A percentile compares a stretch with the other conserved stretches of the same genome.
These are phyloP conservation scores for Andrena bucephala DNA, from an alignment of 2,888 invertebrate species.

Conservation along the genomic window DNA sequence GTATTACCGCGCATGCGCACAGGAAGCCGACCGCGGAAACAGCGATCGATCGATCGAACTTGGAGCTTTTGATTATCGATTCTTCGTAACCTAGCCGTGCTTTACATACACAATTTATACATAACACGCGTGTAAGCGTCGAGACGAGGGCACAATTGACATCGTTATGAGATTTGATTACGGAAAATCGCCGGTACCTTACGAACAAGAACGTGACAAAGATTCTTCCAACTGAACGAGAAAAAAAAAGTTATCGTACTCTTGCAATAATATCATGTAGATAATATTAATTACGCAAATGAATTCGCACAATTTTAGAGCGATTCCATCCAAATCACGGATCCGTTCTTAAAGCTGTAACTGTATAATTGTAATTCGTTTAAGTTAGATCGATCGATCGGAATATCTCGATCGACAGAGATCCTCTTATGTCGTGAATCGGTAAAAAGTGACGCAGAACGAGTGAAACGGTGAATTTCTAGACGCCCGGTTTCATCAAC, in stretches of 20 bases:
- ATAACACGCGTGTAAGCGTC: slow-evolving; percentile 23
- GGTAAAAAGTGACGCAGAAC: slow-evolving; percentile 29
- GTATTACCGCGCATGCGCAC: slow-evolving; percentile 29
- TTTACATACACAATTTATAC: slow-evolving; percentile 40
- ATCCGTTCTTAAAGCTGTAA: slow-evolving; percentile 36
- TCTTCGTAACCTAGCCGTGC: slow-evolving; percentile 26
- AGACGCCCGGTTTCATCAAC: slow-evolving; percentile 24
- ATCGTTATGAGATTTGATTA: slow-evolving; percentile 52
- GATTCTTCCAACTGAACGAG: background rate
- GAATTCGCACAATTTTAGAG: background rate
- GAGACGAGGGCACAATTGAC: slow-evolving; percentile 55
- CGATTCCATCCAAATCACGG: background rate
- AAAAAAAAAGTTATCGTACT: background rate
- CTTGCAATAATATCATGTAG: background rate
- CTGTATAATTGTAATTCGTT: slow-evolving; percentile 24
- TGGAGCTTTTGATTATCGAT: slow-evolving; percentile 56
- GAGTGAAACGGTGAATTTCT: slow-evolving; percentile 27
- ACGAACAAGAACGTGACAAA: slow-evolving; percentile 17
- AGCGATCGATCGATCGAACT: slow-evolving; percentile 47
- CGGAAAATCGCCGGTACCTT: slow-evolving; percentile 22
- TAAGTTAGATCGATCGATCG: slow-evolving; percentile 42
- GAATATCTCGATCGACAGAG: slow-evolving; percentile 14
- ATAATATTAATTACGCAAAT: background rate
- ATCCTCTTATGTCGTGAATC: slow-evolving; percentile 9
- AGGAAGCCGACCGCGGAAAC: slow-evolving; percentile 18